Conservation (phyloP, 2,113 vertebrate species). For the Ornithorhynchus anatinus region DNA sequence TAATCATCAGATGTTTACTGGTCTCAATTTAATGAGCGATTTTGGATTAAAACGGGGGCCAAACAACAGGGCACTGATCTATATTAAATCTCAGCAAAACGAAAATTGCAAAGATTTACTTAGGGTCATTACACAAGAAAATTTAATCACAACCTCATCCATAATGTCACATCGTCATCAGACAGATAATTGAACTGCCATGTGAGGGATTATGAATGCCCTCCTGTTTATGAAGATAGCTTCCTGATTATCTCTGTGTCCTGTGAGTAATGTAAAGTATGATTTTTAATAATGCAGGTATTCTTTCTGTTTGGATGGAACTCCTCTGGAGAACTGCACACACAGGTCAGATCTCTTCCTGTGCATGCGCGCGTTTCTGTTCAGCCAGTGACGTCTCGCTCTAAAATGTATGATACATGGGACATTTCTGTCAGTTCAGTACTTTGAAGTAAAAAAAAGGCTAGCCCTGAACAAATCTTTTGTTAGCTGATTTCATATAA, state of each 20-base stretch:
- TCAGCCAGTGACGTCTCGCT: background rate
- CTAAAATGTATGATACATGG: too few relatives aligned
- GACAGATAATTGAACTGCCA: conserved; percentile 74
- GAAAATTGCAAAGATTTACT: conserved; percentile 96
- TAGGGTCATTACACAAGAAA: conserved; percentile 84
- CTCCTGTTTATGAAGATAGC: conserved; percentile 80
- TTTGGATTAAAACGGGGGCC: conserved; percentile 86
- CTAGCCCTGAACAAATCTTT: too few relatives aligned
- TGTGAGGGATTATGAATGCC: conserved; percentile 78
- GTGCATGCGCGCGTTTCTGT: background rate
- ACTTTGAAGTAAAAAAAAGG: too few relatives aligned
- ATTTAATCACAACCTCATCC: conserved; percentile 86
- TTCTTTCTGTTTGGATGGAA: conserved; percentile 44
- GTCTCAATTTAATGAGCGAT: conserved; percentile 83
- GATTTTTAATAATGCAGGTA: conserved; percentile 63
- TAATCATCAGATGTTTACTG: conserved; percentile 79
- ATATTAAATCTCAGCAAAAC: conserved; percentile 96
- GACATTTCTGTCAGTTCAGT: too few relatives aligned
- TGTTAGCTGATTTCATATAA: too few relatives aligned
- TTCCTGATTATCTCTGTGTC: conserved; percentile 74
- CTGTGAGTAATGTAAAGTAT: conserved; percentile 68
- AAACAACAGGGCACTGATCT: conserved; percentile 85
- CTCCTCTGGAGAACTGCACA: background rate
- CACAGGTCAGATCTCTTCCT: background rate
- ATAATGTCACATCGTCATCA: conserved; percentile 60